phyloP scores from a whole-genome alignment of 2,888 invertebrate genomes.

The Hymenopus coronatus region DNA sequence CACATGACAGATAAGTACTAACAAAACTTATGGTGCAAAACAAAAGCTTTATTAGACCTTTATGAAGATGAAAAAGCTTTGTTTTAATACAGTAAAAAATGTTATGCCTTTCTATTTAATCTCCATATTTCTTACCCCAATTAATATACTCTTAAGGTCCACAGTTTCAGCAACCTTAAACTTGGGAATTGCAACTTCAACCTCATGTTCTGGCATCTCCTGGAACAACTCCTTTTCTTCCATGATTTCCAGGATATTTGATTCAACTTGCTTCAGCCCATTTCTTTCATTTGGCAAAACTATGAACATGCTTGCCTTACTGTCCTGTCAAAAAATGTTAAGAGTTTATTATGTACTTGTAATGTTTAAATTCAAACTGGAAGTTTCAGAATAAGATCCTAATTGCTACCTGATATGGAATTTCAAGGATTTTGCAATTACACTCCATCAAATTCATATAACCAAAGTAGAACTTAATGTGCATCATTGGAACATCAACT shows the following conservation, averaged over 20 bases:
- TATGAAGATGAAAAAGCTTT: too few species aligned
- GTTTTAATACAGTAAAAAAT: too few species aligned
- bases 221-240: conserved; percentile 31
- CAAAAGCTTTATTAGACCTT: too few species aligned
- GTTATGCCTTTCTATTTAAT: too few species aligned
- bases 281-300: conserved; percentile 67
- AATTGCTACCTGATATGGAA: conserved; percentile 60
- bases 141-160: conserved; percentile 59
- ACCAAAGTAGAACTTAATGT: conserved; percentile 52
- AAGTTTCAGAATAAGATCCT: neutral
- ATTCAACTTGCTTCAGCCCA: conserved; percentile 62
- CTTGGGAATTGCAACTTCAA: conserved; percentile 70
- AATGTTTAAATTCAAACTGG: neutral
- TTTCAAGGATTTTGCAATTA: conserved; percentile 63
- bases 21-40: too few species aligned
- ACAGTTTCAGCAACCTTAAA: conserved; percentile 76
- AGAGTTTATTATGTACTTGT: neutral
- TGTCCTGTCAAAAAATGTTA: conserved; percentile 47
- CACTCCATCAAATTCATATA: conserved; percentile 49
- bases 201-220: conserved; percentile 52
- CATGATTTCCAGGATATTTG: conserved; percentile 52
- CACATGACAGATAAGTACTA: too few species aligned
- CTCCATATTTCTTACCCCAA: conserved; percentile 55
- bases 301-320: conserved; percentile 69
- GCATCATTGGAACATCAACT: conserved; percentile 68